phyloP scores from a whole-genome alignment of 2,797 vertebrate genomes.

The Rhabdophis nuchalis region DNA sequence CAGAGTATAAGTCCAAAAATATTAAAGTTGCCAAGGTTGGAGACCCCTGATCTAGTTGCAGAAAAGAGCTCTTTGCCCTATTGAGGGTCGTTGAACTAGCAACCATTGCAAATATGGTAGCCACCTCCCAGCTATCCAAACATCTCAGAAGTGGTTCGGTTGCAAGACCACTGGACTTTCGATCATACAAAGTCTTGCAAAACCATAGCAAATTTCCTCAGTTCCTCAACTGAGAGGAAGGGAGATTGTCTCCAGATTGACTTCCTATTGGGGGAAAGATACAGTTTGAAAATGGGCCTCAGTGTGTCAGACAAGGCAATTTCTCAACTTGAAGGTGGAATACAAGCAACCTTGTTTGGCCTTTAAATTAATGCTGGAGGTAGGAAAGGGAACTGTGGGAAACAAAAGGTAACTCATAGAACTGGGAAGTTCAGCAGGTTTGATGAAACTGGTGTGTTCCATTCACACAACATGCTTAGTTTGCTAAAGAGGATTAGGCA shows the following conservation, averaged over 20 bases:
- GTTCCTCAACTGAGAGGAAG: background rate
- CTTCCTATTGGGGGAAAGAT: background rate
- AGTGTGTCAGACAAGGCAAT: background rate
- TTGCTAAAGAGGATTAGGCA: background rate
- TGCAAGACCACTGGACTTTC: background rate
- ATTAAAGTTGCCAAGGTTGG: too few species aligned
- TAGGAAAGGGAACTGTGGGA: background rate
- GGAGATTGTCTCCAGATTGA: background rate
- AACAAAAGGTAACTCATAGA: background rate
- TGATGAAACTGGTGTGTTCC: background rate
- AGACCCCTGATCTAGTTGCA: background rate
- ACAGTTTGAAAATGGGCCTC: background rate
- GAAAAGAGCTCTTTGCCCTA: background rate
- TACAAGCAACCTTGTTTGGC: too few species aligned
- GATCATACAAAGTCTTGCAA: background rate
- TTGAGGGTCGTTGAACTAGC: background rate
- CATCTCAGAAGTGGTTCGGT: background rate
- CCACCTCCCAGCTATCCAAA: background rate
- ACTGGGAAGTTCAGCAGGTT: background rate
- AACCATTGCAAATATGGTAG: background rate
- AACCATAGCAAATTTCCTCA: background rate
- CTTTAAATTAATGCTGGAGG: background rate
- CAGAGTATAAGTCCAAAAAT: too few species aligned
- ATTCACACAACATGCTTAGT: background rate
- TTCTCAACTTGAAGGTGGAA: background rate